A percentile compares a stretch with the other conserved stretches of the same genome.
Conservation (phyloP, 2,888 invertebrate species). For the Beris chalybata region DNA sequence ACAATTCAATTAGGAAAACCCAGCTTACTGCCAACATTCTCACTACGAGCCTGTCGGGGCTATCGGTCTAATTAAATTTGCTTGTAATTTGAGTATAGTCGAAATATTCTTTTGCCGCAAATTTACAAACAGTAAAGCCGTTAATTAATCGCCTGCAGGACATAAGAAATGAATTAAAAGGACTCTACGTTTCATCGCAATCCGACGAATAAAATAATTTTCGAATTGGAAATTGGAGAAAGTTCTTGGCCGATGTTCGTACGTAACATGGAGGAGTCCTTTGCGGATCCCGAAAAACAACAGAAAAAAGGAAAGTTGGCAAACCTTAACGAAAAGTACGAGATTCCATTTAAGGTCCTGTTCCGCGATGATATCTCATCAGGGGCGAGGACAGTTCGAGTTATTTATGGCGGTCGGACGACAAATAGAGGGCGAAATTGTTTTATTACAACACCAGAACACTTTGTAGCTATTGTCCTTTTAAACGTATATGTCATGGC, state of each 20-base stretch:
- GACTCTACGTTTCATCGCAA: background rate
- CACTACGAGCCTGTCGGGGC: too few species aligned
- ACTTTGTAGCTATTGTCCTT: constrained; percentile 29
- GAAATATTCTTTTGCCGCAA: constrained; percentile 13
- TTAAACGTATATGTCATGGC: constrained; percentile 5
- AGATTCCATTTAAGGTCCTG: too few species aligned
- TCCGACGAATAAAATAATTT: background rate
- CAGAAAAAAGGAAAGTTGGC: too few species aligned
- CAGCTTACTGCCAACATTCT: too few species aligned
- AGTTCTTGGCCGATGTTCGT: too few species aligned
- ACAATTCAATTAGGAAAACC: too few species aligned
- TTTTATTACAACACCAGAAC: constrained; percentile 24
- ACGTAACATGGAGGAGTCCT: too few species aligned
- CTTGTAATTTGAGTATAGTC: constrained; percentile 19
- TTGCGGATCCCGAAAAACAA: too few species aligned
- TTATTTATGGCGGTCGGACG: constrained; percentile 19
- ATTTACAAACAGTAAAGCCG: constrained; percentile 26
- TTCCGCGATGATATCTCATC: too few species aligned
- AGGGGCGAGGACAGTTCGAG: constrained; percentile 6
- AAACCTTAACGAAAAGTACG: too few species aligned
- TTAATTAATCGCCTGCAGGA: constrained; percentile 30
- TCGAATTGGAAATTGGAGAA: constrained; percentile 14
- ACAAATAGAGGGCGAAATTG: constrained; percentile 27
- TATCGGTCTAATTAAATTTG: constrained; percentile 20
- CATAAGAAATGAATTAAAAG: constrained; percentile 19